Percentiles rank a stretch among this genome's conserved stretches.
These are phyloP conservation scores for Hydrozoanthus gracilis DNA, from an alignment of 92 coral and sea anemone genomes.

Conservation along the genomic window DNA sequence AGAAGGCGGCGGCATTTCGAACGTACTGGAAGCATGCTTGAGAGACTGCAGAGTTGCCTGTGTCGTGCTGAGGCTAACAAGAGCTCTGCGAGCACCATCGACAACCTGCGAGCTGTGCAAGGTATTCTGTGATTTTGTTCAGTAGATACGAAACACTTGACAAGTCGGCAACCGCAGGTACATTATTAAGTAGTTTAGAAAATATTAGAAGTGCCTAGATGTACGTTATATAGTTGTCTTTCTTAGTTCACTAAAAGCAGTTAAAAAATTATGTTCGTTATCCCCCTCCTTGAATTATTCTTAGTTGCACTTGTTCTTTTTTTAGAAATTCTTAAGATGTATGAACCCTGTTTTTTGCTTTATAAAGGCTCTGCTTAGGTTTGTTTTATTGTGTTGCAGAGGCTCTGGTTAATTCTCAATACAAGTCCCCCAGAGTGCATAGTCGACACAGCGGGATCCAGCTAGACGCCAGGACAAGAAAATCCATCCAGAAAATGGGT, in stretches of 20 bases:
- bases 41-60: constrained; percentile 84
- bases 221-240: too few species aligned
- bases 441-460: constrained; percentile 44
- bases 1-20: constrained; percentile 79
- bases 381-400: constrained; percentile 14
- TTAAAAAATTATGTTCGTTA: too few species aligned
- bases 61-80: constrained; percentile 87
- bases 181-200: too few species aligned
- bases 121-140: constrained; percentile 42
- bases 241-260: too few species aligned
- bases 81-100: constrained; percentile 68
- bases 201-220: too few species aligned
- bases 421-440: constrained; percentile 32
- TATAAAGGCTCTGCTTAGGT: background rate
- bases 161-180: too few species aligned
- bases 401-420: constrained; percentile 32
- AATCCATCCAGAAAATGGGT: constrained; percentile 42
- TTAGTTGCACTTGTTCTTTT: too few species aligned
- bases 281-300: too few species aligned
- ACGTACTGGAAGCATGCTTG: constrained; percentile 84
- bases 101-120: constrained; percentile 77
- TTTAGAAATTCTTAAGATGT: too few species aligned
- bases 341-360: too few species aligned
- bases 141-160: background rate
- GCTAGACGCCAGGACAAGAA: constrained; percentile 39